phyloP scores from a whole-genome alignment of 2,888 invertebrate genomes.

The Rotaria magnacalcarata region DNA sequence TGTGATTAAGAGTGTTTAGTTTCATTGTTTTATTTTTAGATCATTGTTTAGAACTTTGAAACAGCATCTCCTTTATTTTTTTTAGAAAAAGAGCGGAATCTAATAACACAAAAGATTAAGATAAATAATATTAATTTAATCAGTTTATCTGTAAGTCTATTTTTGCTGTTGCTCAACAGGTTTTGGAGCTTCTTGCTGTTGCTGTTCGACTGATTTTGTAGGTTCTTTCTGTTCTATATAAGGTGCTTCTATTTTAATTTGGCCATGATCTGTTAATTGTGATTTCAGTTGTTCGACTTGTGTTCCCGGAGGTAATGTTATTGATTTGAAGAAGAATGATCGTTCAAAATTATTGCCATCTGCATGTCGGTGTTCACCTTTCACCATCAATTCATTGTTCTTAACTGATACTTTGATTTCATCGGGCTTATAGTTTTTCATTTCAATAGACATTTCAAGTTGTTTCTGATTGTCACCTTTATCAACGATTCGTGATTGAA shows the following conservation, averaged over 20 bases:
- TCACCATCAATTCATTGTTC: background rate
- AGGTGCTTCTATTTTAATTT: background rate
- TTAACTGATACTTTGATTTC: slow-evolving; percentile 8
- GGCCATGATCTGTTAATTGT: slow-evolving; percentile 36
- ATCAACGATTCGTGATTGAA: background rate
- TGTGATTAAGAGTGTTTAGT: too few species aligned
- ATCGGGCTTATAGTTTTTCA: background rate
- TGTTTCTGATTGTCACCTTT: background rate
- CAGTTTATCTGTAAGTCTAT: too few species aligned
- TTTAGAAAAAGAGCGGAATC: too few species aligned
- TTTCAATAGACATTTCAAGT: background rate
- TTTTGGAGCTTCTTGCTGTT: background rate
- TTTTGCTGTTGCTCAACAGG: too few species aligned
- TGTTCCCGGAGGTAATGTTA: background rate
- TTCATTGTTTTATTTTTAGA: too few species aligned
- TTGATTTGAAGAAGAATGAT: slow-evolving; percentile 3
- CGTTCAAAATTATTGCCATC: background rate
- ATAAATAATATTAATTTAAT: too few species aligned
- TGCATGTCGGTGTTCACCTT: background rate
- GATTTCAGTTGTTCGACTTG: slow-evolving; percentile 41
- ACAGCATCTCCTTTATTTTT: too few species aligned
- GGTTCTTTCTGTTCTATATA: background rate
- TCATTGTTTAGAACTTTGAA: too few species aligned
- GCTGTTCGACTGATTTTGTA: background rate
- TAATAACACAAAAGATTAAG: too few species aligned